Conservation (phyloP, 2,888 invertebrate genomes). For the Sarcophaga caerulescens region DNA sequence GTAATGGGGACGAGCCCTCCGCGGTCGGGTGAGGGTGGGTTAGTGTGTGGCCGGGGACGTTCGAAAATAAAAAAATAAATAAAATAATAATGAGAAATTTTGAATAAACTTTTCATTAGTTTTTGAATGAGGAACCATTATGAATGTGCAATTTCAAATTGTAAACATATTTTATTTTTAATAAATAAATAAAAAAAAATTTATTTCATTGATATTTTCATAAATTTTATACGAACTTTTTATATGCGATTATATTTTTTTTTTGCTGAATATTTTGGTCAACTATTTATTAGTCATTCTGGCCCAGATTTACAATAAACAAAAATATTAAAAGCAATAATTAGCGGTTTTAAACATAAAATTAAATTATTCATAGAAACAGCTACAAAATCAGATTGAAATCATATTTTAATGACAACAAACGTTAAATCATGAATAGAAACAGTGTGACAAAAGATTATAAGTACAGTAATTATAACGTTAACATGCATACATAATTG, state of each 20-base stretch:
- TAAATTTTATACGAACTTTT: neutral
- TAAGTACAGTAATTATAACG: neutral
- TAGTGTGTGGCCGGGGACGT: too few species aligned
- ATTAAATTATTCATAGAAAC: neutral
- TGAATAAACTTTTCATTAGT: too few species aligned
- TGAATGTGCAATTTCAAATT: too few species aligned
- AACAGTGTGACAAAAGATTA: neutral
- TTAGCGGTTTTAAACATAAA: slow-evolving; percentile 33
- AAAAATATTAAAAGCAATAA: slow-evolving; percentile 1
- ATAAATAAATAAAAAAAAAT: too few species aligned
- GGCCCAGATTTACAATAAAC: neutral
- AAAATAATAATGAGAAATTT: too few species aligned
- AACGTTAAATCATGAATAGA: slow-evolving; percentile 2
- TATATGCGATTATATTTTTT: too few species aligned
- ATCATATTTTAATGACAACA: neutral
- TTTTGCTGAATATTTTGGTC: neutral
- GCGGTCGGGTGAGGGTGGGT: too few species aligned
- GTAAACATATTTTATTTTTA: too few species aligned
- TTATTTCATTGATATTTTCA: neutral
- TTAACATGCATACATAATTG: too few species aligned
- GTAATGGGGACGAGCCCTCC: too few species aligned
- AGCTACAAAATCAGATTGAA: neutral
- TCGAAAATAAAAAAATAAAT: too few species aligned
- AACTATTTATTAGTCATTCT: neutral
- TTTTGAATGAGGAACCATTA: too few species aligned